Evolutionary conservation across 2,888 invertebrate genomes (phyloP), one percentile per base, ranked within the genome.

Genomic region (Tetheella fluctuosa): DNA sequence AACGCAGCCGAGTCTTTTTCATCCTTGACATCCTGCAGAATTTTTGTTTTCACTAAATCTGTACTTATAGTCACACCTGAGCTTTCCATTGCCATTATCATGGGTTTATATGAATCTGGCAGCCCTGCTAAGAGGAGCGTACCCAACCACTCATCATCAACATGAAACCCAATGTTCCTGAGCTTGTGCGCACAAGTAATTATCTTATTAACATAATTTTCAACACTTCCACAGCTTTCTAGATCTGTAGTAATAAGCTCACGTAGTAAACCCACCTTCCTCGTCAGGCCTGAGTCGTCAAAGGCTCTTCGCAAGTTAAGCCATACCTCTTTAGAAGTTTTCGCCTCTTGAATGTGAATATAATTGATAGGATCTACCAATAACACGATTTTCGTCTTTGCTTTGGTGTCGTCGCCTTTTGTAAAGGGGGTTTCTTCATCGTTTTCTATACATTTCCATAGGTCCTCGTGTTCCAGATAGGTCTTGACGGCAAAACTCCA

Each of bases 151-250:
- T 37, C 34, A 37, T 37, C 34, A 13, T 37, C 34, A 1, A 37
- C 34, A 10, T 62, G 52, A 56, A 69, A 69, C 0, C 53, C 30
- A 17, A 67, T 69, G 15, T 61, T 61, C 15, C 67, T 12, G 2
- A 68, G 39, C 34, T 65, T 63, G 34, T 65, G 67, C 0, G 64
- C 67, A 1, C 60, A 56, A 0, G 25, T 58, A 62, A 65, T 64
- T 1, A 67, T 63, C 39, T 64, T 67, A 23, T 54, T 67, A 0
- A 65, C 58, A 59, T 69, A 69, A 8, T 63, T 62, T 39, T 69
- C 64, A 1, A 69, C 30, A 23, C 54, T 60, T 3, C 5, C 52
- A n/a, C 58, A 53, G 12, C 52, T 48, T 53, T 71, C 65, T 15
- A 65, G 23, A 28, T 59, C 48, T 5, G 63, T 70, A 15, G 57